Evolutionary conservation across 2,113 vertebrate genomes (phyloP).

Genomic region (Sinocyclocheilus anshuiensis): DNA sequence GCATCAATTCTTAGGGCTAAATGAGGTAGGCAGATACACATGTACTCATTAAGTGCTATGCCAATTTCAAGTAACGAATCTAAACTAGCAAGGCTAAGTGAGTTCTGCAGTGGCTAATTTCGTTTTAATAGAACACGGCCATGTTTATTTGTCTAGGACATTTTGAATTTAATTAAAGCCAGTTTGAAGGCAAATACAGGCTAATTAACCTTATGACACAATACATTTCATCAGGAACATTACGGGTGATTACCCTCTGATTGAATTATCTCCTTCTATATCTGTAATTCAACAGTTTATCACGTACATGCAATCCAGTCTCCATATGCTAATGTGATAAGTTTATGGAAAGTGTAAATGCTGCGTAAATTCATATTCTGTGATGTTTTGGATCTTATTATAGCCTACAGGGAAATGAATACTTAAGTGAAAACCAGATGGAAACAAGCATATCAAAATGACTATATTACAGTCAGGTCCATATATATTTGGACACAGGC

Average conservation of each 20-base stretch:
- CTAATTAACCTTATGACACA: slow-evolving; percentile 41
- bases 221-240: neutral
- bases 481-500: too few species aligned
- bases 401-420: neutral
- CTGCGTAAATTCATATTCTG: neutral
- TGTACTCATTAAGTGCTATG: slow-evolving; percentile 39
- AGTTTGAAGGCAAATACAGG: neutral
- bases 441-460: neutral
- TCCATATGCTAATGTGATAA: neutral
- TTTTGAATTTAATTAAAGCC: slow-evolving; percentile 30
- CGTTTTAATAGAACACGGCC: slow-evolving; percentile 30
- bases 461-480: too few species aligned
- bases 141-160: slow-evolving; percentile 23
- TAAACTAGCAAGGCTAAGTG: neutral
- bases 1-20: slow-evolving; percentile 27
- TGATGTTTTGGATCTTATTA: neutral
- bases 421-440: neutral
- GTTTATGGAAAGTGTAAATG: neutral
- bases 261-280: slow-evolving; percentile 7
- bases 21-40: slow-evolving; percentile 38
- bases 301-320: neutral
- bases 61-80: slow-evolving; percentile 15
- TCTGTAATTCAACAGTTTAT: neutral
- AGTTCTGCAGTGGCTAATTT: slow-evolving; percentile 12
- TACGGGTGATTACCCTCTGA: neutral